Evolutionary conservation across 2,797 vertebrate genomes (phyloP), one percentile per base, ranked within the genome.

Genomic region (Microchirus variegatus): DNA sequence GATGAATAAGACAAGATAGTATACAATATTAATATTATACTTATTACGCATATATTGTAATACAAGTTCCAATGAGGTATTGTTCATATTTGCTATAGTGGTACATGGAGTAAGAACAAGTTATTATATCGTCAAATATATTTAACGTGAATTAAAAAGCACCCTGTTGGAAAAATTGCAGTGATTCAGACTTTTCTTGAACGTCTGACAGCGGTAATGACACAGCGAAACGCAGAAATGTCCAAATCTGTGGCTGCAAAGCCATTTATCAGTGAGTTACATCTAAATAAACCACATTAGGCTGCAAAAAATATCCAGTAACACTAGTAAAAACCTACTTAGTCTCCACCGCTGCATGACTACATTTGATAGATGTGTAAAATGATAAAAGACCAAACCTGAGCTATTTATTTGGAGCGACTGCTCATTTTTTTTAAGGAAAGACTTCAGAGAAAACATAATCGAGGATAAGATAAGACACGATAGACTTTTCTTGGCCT

Each of bases 1-100:
- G 67, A 57, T 63, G 63, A 63, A 44, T 43, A 35, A n/a, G 22
- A 67, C 16, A 50, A 67, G 59, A 51, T 6, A 56, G 18, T 19
- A 46, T 26, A 50, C 22, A 13, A 16, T 16, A 10, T 22, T n/a
- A n/a, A 10, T 5, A 49, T 5, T 37, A 48, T 49, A 35, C 18
- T 52, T 13, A 40, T 53, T 56, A 53, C 5, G 15, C 14, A 41
- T 60, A 16, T 35, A 60, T 45, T 8, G 48, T 48, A 51, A 18
- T 19, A 9, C 17, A 19, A 5, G 11, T 16, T 13, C n/a, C n/a
- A 14, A 16, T 22, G 10, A 46, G 14, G 13, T 53, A 12, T 63
- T 45, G 18, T 63, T 7, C 8, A 38, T 26, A 22, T 40, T 42
- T 10, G 19, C 16, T n/a, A 14, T 10, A 9, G 16, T 46, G 14